phyloP scores from a whole-genome alignment of 1,140 invertebrate species.

The Forficula auricularia region DNA sequence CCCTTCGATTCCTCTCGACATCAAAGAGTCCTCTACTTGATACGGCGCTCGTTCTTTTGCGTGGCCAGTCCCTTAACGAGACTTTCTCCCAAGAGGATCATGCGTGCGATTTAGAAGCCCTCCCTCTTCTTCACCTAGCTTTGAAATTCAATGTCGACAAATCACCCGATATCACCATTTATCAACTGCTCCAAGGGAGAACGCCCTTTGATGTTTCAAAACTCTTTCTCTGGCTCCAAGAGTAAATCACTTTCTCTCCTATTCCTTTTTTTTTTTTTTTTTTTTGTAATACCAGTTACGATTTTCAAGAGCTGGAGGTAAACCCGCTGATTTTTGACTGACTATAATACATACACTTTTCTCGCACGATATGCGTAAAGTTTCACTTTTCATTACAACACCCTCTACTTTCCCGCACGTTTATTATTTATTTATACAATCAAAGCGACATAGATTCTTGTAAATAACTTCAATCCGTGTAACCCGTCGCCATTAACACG shows the following conservation, averaged over 20 bases:
- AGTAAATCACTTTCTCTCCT: background rate
- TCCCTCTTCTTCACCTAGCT: slow-evolving; percentile 21
- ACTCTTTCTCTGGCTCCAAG: slow-evolving; percentile 32
- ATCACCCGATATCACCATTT: slow-evolving; percentile 32
- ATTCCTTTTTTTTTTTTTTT: background rate
- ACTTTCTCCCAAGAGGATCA: slow-evolving; percentile 18
- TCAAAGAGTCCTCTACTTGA: slow-evolving; percentile 12
- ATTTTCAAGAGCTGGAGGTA: too few species aligned
- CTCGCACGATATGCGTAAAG: too few species aligned
- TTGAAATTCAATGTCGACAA: slow-evolving; percentile 22
- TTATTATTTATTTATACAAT: too few species aligned
- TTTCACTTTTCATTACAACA: too few species aligned
- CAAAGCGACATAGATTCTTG: too few species aligned
- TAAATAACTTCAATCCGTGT: too few species aligned
- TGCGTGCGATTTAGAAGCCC: slow-evolving; percentile 14
- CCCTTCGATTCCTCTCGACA: slow-evolving; percentile 16
- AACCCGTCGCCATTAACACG: too few species aligned
- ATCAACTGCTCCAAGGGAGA: slow-evolving; percentile 35
- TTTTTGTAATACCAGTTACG: too few species aligned
- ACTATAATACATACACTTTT: too few species aligned
- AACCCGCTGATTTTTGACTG: too few species aligned
- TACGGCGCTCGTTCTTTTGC: slow-evolving; percentile 6
- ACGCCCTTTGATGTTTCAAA: slow-evolving; percentile 33
- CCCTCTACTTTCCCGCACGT: too few species aligned
- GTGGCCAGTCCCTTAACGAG: slow-evolving; percentile 15